Base-by-base conservation (phyloP, 2,113 vertebrate genomes). In the Piprites chloris region DNA sequence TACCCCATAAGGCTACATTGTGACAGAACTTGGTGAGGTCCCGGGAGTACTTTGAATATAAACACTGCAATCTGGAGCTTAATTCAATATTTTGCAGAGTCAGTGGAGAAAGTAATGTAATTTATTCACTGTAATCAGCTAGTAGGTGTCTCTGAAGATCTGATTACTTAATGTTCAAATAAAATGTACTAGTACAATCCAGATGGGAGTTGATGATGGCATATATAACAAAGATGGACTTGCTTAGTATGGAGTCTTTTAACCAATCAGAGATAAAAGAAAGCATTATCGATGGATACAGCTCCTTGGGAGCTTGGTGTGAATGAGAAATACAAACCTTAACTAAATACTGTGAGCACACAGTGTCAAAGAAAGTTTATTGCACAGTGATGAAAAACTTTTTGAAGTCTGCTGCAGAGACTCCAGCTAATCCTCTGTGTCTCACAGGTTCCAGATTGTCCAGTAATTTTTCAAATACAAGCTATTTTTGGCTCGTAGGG, bases 121-220 rank as follows among this genome's bases (percentile, higher is more conserved):
- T 97, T 97, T 96, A 76, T 95, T 93, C 84, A 28, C 76, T 81
- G 73, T 95, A 97, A 95, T 97, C 94, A 95, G 84, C 77, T 84
- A 85, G 73, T 71, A 86, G 80, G 42, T 90, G 86, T 95, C 95
- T 96, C 90, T 91, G 75, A 96, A 90, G 78, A 55, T 89, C 91
- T 94, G 90, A 93, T 93, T 90, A 68, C 68, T 95, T 95, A 83
- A 84, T 59, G 89, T 76, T 96, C 90, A 94, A 95, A 90, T 94
- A 93, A 91, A 97, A 85, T 61, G 61, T 75, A 67, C 82, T 50
- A 61, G 80, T 95, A 83, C 79, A 90, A 88, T 88, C 65, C 90
- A 94, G 78, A 77, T 83, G 95, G 81, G 75, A 91, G 75, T 83
- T 90, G 88, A 90, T 71, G 90, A 93, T 88, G 73, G 67, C 55